These are phyloP conservation scores for Percina caprodes DNA, from an alignment of 2,113 vertebrate genomes.

Conservation along the genomic window DNA sequence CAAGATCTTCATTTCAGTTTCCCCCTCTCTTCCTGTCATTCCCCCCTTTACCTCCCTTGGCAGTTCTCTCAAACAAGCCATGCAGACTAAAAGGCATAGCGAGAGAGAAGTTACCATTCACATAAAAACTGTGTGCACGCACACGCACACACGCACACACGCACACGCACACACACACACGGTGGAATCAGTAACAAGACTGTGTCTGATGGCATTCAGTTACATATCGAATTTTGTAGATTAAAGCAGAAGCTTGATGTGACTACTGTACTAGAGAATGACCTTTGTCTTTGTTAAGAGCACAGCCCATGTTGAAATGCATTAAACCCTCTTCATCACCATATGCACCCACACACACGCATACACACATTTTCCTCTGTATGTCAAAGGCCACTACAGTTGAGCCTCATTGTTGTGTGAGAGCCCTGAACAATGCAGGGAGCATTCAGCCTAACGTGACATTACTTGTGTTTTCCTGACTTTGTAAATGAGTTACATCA, in stretches of 20 bases:
- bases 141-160: conserved; percentile 18
- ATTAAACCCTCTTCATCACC: conserved; percentile 20
- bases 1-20: not conserved
- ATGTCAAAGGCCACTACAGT: conserved; percentile 24
- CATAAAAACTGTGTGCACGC: too few species aligned
- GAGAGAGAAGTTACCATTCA: conserved; percentile 54
- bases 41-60: conserved; percentile 1
- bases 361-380: not conserved
- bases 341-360: not conserved
- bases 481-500: conserved; percentile 25
- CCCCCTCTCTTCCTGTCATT: not conserved
- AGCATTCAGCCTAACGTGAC: not conserved
- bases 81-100: conserved; percentile 43
- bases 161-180: conserved; percentile 4
- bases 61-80: conserved; percentile 58
- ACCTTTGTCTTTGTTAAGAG: conserved; percentile 18
- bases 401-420: conserved; percentile 13
- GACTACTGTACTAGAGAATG: conserved; percentile 1
- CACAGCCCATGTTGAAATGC: conserved; percentile 5
- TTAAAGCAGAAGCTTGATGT: conserved; percentile 12
- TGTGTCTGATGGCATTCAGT: conserved; percentile 10
- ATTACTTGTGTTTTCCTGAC: conserved; percentile 20
- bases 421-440: not conserved
- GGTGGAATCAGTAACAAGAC: not conserved
- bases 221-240: not conserved